phyloP scores from a whole-genome alignment of 2,113 vertebrate species.

The Hyaena hyaena region DNA sequence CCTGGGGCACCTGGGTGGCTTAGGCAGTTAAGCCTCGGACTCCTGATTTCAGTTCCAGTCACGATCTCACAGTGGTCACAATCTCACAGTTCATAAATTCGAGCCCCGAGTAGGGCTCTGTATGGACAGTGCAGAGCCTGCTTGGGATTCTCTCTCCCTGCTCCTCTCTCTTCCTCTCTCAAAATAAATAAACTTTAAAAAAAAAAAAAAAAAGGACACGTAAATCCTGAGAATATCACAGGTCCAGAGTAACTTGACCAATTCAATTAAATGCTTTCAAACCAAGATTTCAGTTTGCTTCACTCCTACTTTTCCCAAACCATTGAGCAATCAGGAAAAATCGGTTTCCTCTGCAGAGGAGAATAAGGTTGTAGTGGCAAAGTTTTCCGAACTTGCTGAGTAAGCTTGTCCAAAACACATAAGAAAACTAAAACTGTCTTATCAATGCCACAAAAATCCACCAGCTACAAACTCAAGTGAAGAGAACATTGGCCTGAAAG shows the following conservation, averaged over 20 bases:
- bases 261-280: neutral
- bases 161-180: no score
- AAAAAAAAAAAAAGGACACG: neutral
- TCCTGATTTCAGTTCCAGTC: neutral
- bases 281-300: neutral
- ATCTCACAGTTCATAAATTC: neutral
- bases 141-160: neutral
- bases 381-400: neutral
- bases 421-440: slow-evolving; percentile 1
- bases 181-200: no score
- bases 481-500: neutral
- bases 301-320: neutral
- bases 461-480: neutral
- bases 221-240: neutral
- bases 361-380: neutral
- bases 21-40: neutral
- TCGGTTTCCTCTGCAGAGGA: neutral
- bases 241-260: neutral
- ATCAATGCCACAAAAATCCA: slow-evolving; percentile 15
- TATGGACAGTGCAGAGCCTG: neutral
- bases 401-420: neutral
- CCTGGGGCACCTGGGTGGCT: neutral
- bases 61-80: neutral
- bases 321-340: neutral
- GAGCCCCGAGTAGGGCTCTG: no score